phyloP scores from a whole-genome alignment of 2,797 vertebrate genomes.

The Intellagama lesueurii region DNA sequence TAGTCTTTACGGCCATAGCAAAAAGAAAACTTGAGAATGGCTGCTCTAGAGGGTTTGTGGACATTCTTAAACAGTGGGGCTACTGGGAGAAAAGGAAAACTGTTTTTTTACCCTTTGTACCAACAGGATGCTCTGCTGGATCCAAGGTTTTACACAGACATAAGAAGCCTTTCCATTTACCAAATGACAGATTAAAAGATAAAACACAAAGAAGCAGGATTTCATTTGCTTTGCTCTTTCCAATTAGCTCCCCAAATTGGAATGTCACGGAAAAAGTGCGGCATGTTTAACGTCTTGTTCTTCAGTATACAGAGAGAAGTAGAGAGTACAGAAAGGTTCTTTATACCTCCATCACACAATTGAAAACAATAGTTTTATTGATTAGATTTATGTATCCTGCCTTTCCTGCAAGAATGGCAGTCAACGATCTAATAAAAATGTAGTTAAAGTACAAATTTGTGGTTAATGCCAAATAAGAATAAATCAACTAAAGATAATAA shows the following conservation, averaged over 20 bases:
- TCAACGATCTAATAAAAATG: background rate
- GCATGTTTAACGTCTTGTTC: background rate
- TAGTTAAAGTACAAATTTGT: background rate
- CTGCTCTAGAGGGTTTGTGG: background rate
- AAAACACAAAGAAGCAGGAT: background rate
- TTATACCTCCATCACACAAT: background rate
- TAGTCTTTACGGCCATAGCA: no score
- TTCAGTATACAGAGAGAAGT: background rate
- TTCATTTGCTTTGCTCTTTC: background rate
- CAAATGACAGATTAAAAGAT: background rate
- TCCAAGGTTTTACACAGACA: background rate
- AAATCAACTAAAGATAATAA: background rate
- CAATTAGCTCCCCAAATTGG: background rate
- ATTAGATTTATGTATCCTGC: background rate
- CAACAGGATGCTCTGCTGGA: background rate
- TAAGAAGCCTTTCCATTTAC: background rate
- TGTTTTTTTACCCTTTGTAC: background rate
- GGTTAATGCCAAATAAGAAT: background rate
- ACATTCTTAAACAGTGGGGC: background rate
- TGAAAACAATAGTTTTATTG: constrained; percentile 2
- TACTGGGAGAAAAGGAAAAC: background rate
- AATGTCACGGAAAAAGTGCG: background rate
- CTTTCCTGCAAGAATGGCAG: background rate
- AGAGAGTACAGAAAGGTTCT: background rate
- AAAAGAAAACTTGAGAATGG: background rate